Percentiles rank a stretch among this genome's conserved stretches.
phyloP scores from a whole-genome alignment of 2,797 vertebrate species.

The Anguilla obscura region DNA sequence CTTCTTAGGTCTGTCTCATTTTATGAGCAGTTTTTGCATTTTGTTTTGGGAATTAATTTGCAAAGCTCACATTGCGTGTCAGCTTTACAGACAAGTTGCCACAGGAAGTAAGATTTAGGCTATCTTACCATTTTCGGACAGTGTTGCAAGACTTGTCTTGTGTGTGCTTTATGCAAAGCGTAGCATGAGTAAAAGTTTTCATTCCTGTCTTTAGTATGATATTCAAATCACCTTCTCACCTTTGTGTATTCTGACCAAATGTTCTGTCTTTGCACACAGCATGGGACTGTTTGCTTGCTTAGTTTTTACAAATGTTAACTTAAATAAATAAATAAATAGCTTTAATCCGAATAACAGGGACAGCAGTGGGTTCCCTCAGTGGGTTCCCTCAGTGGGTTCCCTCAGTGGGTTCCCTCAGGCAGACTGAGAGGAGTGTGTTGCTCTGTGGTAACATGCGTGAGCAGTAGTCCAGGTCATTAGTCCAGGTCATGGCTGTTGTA shows the following conservation, averaged over 20 bases:
- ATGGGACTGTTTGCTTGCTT: background rate
- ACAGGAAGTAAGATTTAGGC: background rate
- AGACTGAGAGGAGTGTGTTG: background rate
- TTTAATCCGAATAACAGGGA: background rate
- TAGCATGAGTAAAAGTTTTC: background rate
- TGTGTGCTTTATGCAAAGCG: background rate
- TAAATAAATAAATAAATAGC: background rate
- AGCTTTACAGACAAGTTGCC: background rate
- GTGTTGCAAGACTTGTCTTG: background rate
- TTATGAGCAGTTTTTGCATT: background rate
- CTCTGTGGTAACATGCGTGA: background rate
- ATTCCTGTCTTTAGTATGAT: background rate
- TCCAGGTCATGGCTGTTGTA: background rate
- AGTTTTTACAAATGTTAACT: background rate
- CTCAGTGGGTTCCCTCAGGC: background rate
- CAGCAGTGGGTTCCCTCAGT: background rate
- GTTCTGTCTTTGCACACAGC: background rate
- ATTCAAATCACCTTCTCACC: background rate
- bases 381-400: background rate
- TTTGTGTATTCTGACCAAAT: background rate
- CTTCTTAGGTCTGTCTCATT: no score
- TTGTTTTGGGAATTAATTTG: background rate
- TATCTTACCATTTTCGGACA: background rate
- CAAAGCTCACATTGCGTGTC: background rate
- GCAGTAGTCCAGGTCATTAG: background rate